Percentiles rank a stretch among this genome's conserved stretches.
These are phyloP conservation scores for Leptobrachium ailaonicum DNA, from an alignment of 2,113 vertebrate species.

Conservation along the genomic window DNA sequence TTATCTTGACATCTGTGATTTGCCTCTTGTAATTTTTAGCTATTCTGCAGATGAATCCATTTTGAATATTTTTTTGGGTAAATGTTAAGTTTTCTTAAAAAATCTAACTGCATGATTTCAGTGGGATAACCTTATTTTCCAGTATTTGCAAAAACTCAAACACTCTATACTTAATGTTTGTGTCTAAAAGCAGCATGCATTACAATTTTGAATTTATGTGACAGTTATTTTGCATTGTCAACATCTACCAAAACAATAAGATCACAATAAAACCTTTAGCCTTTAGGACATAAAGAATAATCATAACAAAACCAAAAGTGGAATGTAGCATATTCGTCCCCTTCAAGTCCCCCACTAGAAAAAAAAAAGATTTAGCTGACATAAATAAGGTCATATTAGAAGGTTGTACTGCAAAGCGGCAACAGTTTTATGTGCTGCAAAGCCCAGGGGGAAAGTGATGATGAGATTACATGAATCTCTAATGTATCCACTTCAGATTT, in stretches of 20 bases:
- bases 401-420: slow-evolving; percentile 25
- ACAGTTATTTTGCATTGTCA: too few relatives aligned
- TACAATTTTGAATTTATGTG: too few relatives aligned
- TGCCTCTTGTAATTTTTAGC: too few relatives aligned
- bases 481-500: slow-evolving; percentile 48
- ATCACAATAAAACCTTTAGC: not conserved
- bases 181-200: too few relatives aligned
- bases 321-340: not conserved
- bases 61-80: too few relatives aligned
- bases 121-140: too few relatives aligned
- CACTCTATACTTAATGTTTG: too few relatives aligned
- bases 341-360: not conserved
- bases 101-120: too few relatives aligned
- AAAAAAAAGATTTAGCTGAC: slow-evolving; percentile 23
- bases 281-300: not conserved
- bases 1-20: too few relatives aligned
- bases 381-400: slow-evolving; percentile 45
- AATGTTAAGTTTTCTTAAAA: too few relatives aligned
- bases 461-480: slow-evolving; percentile 50
- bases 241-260: not conserved
- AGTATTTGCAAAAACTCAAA: too few relatives aligned
- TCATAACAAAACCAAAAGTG: slow-evolving; percentile 14
- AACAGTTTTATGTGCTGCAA: slow-evolving; percentile 39
- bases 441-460: slow-evolving; percentile 41
- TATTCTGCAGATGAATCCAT: too few relatives aligned